Conservation (phyloP, 2,797 vertebrate genomes). For the Galaxias olidus region DNA sequence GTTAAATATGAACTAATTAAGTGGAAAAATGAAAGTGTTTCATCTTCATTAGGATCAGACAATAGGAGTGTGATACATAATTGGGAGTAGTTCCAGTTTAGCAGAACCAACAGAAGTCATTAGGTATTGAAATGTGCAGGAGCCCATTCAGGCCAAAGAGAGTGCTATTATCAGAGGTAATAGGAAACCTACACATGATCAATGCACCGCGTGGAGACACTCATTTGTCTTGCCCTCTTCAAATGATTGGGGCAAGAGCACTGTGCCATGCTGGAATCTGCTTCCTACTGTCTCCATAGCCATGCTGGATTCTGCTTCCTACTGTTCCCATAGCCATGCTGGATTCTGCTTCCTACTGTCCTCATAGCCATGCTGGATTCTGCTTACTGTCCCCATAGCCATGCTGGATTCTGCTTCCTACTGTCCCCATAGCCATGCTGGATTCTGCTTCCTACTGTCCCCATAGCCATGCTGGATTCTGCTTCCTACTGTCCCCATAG, state of each 20-base stretch:
- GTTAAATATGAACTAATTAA: conserved; percentile 80
- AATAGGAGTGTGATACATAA: conserved; percentile 72
- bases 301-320: no score
- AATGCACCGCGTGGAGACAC: neutral
- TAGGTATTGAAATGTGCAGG: conserved; percentile 66
- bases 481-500: no score
- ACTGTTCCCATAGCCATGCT: no score
- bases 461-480: no score
- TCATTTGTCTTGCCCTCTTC: neutral
- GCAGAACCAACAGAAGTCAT: conserved; percentile 70
- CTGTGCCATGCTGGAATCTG: conserved; percentile 55
- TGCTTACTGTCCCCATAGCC: no score
- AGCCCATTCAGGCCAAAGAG: conserved; percentile 59
- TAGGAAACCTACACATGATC: conserved; percentile 54
- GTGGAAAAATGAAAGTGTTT: conserved; percentile 75
- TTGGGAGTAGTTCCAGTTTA: conserved; percentile 74
- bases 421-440: conserved; percentile 28
- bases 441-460: no score
- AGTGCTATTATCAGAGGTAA: conserved; percentile 71
- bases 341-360: no score
- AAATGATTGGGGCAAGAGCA: conserved; percentile 31
- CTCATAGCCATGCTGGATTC: no score
- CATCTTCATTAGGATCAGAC: conserved; percentile 79
- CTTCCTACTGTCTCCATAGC: conserved; percentile 54
- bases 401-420: no score